These are phyloP conservation scores for Calliphora vomitoria DNA, from an alignment of 2,888 invertebrate genomes.

Conservation along the genomic window DNA sequence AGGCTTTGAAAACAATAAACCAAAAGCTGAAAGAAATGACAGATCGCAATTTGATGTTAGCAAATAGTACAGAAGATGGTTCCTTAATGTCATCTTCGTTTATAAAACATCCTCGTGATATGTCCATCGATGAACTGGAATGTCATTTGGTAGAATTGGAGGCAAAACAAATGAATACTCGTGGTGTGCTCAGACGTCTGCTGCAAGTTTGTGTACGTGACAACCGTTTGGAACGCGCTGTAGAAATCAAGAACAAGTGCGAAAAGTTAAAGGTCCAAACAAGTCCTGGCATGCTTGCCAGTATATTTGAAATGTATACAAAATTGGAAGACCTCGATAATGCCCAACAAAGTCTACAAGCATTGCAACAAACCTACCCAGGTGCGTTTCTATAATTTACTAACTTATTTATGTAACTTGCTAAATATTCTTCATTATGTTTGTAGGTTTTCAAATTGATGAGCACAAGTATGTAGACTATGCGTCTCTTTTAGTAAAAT, in stretches of 20 bases:
- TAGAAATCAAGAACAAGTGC: conserved; percentile 86
- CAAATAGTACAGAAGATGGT: conserved; percentile 69
- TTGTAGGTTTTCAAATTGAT: conserved; percentile 86
- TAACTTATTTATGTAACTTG: not conserved
- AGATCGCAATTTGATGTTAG: conserved; percentile 82
- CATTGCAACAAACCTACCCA: conserved; percentile 86
- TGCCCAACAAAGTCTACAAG: conserved; percentile 86
- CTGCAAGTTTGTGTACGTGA: conserved; percentile 87
- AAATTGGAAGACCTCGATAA: conserved; percentile 86
- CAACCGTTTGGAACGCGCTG: conserved; percentile 86
- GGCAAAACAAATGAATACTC: conserved; percentile 88
- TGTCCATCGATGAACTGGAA: conserved; percentile 87
- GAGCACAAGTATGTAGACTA: conserved; percentile 88
- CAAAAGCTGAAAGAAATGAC: conserved; percentile 83
- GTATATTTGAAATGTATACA: conserved; percentile 87
- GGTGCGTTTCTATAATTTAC: conserved; percentile 76
- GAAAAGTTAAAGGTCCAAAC: conserved; percentile 85
- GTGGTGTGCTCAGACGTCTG: conserved; percentile 88
- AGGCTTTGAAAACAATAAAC: conserved; percentile 76
- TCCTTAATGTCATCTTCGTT: conserved; percentile 77
- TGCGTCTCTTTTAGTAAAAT: conserved; percentile 86
- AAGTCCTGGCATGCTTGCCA: conserved; percentile 89
- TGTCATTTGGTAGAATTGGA: conserved; percentile 88
- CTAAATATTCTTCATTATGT: not conserved
- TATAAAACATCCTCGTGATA: conserved; percentile 87